A percentile compares a stretch with the other conserved stretches of the same genome.
Conservation (phyloP, 1,140 invertebrate genomes). For the Sycophaga agraensis region DNA sequence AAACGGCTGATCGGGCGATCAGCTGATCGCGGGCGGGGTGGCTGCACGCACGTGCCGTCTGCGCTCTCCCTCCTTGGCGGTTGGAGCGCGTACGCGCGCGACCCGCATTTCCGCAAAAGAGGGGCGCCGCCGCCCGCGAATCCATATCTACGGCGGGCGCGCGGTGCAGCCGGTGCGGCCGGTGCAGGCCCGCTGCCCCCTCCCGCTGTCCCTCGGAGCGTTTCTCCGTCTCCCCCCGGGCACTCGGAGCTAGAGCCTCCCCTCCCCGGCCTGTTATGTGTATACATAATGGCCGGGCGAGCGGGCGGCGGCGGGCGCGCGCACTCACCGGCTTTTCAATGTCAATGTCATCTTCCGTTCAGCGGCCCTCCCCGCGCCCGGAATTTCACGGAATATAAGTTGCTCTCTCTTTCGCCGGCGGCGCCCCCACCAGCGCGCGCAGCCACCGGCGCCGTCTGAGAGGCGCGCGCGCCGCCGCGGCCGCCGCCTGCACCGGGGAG, state of each 20-base stretch:
- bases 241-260: no score
- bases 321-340: constrained; percentile 22
- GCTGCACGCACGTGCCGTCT: background rate
- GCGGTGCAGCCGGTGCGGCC: no score
- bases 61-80: background rate
- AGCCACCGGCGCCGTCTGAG: no score
- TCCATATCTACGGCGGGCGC: background rate
- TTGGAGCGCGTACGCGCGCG: constrained; percentile 1
- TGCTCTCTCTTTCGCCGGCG: background rate
- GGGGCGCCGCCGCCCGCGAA: constrained; percentile 19
- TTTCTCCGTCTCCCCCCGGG: constrained; percentile 6
- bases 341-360: constrained; percentile 30
- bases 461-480: background rate
- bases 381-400: constrained; percentile 20
- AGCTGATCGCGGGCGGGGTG: constrained; percentile 22
- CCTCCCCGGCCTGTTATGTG: background rate
- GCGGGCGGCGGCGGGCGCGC: background rate
- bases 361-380: background rate
- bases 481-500: no score
- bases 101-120: constrained; percentile 31
- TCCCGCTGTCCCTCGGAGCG: constrained; percentile 15
- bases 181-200: background rate
- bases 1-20: constrained; percentile 18
- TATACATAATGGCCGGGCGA: background rate
- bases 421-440: background rate